Conservation (phyloP, 2,113 vertebrate species). For the Phoenicopterus ruber region DNA sequence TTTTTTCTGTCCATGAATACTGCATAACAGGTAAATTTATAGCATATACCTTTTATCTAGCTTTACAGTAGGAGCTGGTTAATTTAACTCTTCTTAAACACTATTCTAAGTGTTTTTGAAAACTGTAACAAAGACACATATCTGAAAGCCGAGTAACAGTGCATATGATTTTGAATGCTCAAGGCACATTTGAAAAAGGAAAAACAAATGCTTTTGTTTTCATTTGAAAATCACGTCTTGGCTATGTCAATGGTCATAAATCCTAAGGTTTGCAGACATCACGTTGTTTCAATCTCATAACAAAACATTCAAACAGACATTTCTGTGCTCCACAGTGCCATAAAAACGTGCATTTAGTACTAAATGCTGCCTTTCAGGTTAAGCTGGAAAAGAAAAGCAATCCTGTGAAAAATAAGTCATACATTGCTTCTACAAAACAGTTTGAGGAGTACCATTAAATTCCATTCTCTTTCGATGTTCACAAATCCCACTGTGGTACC, state of each 20-base stretch:
- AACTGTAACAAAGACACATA: background rate
- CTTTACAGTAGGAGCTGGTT: background rate
- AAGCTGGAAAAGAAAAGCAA: background rate
- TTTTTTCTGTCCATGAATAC: background rate
- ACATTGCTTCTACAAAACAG: background rate
- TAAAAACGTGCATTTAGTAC: background rate
- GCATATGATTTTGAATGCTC: background rate
- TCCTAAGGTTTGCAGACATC: background rate
- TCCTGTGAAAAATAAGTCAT: background rate
- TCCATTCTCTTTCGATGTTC: background rate
- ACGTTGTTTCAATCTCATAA: background rate
- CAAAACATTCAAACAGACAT: background rate
- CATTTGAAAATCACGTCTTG: background rate
- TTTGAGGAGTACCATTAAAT: background rate
- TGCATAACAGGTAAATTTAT: background rate
- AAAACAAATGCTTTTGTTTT: background rate
- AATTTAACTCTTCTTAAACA: background rate
- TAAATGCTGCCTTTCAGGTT: background rate
- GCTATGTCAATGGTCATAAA: background rate
- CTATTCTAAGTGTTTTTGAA: background rate
- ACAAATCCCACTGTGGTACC: background rate
- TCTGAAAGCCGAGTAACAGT: background rate
- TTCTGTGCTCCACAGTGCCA: background rate
- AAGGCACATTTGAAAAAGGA: background rate
- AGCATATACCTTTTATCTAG: background rate